phyloP scores from a whole-genome alignment of 1,140 invertebrate species.

The roundworm (Caenorhabditis elegans) region DNA sequence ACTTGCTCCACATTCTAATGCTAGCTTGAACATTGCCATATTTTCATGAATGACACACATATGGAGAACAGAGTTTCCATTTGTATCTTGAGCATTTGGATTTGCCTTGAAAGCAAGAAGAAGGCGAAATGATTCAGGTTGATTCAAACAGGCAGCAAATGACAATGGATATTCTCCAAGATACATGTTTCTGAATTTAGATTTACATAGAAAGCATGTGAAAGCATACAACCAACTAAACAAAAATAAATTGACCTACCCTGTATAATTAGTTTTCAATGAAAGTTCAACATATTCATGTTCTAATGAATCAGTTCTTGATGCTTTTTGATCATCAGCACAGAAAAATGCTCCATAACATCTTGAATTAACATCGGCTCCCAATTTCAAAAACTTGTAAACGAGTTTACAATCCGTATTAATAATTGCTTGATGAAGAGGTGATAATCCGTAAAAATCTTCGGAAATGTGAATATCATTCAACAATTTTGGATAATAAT shows the following conservation, averaged over 20 bases:
- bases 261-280: slow-evolving; percentile 86
- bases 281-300: slow-evolving; percentile 87
- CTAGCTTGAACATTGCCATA: slow-evolving; percentile 83
- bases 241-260: slow-evolving; percentile 70
- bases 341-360: slow-evolving; percentile 91
- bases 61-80: slow-evolving; percentile 94
- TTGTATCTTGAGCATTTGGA: slow-evolving; percentile 90
- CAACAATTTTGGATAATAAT: slow-evolving; percentile 88
- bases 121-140: slow-evolving; percentile 93
- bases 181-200: slow-evolving; percentile 80
- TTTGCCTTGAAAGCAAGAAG: slow-evolving; percentile 90
- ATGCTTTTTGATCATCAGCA: slow-evolving; percentile 92
- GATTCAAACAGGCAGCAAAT: slow-evolving; percentile 92
- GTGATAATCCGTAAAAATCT: slow-evolving; percentile 80
- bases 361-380: slow-evolving; percentile 77
- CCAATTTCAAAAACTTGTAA: slow-evolving; percentile 87
- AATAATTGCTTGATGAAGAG: slow-evolving; percentile 91
- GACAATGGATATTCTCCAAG: slow-evolving; percentile 95
- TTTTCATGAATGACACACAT: slow-evolving; percentile 96
- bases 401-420: slow-evolving; percentile 97
- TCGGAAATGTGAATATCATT: slow-evolving; percentile 93
- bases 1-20: slow-evolving; percentile 84
- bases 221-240: too few species aligned
- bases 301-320: slow-evolving; percentile 80
- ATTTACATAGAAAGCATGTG: too few species aligned